phyloP scores from a whole-genome alignment of 2,797 vertebrate genomes.

The Capromys pilorides region DNA sequence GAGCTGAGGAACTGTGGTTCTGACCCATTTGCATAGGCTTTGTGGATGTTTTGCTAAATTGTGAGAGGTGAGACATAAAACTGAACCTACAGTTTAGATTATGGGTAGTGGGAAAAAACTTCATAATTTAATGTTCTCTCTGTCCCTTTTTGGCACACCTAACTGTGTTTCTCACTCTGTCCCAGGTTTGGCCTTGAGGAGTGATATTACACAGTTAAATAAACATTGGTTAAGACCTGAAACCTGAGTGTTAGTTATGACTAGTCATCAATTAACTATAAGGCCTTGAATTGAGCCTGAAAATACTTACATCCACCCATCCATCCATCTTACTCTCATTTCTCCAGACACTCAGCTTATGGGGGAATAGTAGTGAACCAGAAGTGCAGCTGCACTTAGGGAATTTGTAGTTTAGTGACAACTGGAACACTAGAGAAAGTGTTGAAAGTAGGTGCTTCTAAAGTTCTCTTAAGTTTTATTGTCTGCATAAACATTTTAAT shows the following conservation, averaged over 20 bases:
- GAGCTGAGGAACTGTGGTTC: conserved; percentile 42
- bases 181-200: neutral
- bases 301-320: neutral
- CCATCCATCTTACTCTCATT: neutral
- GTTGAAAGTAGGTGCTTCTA: neutral
- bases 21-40: conserved; percentile 59
- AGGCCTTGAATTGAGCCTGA: neutral
- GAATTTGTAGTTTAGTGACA: neutral
- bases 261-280: neutral
- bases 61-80: conserved; percentile 27
- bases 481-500: neutral
- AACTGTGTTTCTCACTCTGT: neutral
- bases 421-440: neutral
- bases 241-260: neutral
- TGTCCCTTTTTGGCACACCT: neutral
- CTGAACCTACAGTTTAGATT: neutral
- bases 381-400: neutral
- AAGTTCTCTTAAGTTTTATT: neutral
- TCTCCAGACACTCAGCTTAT: neutral
- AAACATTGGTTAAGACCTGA: neutral
- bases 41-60: conserved; percentile 18
- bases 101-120: neutral
- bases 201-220: neutral
- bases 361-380: rapidly evolving
- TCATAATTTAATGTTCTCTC: neutral